Conservation (phyloP, 2,113 vertebrate genomes). For the Pimephales promelas region DNA sequence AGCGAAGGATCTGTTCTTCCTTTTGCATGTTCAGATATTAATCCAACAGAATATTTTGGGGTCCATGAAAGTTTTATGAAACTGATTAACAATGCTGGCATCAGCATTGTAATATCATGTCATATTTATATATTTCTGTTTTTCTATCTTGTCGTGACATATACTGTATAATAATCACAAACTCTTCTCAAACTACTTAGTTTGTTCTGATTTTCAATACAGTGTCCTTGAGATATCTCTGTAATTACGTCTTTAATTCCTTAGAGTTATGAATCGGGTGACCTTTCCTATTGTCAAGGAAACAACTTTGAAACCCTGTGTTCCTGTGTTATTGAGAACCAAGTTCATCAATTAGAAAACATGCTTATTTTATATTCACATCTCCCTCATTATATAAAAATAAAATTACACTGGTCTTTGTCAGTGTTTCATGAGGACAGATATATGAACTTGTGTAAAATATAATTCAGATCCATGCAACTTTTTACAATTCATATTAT, state of each 20-base stretch:
- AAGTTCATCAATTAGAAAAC: background rate
- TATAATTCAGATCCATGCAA: background rate
- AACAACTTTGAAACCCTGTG: background rate
- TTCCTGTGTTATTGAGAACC: background rate
- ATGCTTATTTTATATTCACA: background rate
- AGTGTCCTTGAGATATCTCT: background rate
- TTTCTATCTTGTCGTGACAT: background rate
- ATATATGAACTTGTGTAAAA: background rate
- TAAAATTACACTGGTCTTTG: background rate
- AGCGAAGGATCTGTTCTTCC: no score
- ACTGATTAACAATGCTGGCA: no score
- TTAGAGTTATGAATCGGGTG: background rate
- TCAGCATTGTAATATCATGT: no score
- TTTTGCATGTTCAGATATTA: no score
- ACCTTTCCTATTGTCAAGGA: background rate
- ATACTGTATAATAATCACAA: background rate
- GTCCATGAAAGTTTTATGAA: no score
- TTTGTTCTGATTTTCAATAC: constrained; percentile 9
- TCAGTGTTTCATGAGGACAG: background rate
- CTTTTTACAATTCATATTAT: background rate
- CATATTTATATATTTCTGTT: background rate
- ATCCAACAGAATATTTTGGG: no score
- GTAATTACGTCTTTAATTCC: background rate
- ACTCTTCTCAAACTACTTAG: background rate
- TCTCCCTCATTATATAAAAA: background rate